Percentiles rank a stretch among this genome's conserved stretches.
Evolutionary conservation across 2,797 vertebrate genomes (phyloP).

Genomic region (Melopsittacus undulatus): DNA sequence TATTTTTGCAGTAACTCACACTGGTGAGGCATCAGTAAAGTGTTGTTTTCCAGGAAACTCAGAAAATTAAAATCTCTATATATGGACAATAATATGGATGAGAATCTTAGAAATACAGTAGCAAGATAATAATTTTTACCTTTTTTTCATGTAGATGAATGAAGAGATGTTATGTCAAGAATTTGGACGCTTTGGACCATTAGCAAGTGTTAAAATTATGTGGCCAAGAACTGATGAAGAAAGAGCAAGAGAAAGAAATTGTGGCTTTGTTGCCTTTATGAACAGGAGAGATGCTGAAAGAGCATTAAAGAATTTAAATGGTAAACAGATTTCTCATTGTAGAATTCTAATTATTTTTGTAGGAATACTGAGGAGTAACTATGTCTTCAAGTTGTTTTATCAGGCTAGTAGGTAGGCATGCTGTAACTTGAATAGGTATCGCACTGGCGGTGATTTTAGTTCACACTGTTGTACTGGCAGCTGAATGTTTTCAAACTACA

Average conservation of each 20-base stretch:
- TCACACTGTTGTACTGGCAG: background rate
- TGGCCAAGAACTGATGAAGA: constrained; percentile 99
- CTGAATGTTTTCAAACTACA: background rate
- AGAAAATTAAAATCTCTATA: rapidly evolving
- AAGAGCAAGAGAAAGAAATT: constrained; percentile 97
- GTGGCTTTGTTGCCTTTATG: constrained; percentile 99
- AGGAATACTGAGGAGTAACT: background rate
- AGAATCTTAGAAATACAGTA: background rate
- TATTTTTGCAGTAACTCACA: background rate
- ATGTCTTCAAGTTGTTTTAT: background rate
- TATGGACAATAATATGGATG: background rate
- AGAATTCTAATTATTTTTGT: background rate
- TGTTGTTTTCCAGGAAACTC: background rate
- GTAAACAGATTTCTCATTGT: constrained; percentile 72
- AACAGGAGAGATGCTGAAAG: constrained; percentile 98
- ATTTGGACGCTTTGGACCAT: constrained; percentile 95
- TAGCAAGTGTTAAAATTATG: constrained; percentile 99
- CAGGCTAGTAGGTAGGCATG: background rate
- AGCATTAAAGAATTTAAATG: constrained; percentile 96
- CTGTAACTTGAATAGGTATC: background rate
- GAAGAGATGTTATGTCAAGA: constrained; percentile 99
- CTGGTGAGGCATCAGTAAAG: background rate
- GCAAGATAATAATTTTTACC: background rate
- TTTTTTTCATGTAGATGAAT: constrained; percentile 86
- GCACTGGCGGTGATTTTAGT: background rate